Percentiles rank a stretch among this genome's conserved stretches.
These are phyloP conservation scores for Dipodomys spectabilis DNA, from an alignment of 2,113 vertebrate species.

Conservation along the genomic window DNA sequence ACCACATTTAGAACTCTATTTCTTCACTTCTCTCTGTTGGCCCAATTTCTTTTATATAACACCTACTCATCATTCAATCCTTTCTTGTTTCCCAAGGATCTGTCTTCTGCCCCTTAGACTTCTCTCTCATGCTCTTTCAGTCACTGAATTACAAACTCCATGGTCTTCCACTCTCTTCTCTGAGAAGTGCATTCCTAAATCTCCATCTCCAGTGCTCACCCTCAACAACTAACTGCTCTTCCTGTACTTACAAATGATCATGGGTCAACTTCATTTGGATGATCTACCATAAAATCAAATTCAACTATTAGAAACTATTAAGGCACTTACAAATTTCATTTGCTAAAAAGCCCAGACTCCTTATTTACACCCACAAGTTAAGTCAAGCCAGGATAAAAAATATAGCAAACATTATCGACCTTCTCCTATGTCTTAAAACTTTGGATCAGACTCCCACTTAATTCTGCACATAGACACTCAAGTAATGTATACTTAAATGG, in stretches of 20 bases:
- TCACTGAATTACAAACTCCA: background rate
- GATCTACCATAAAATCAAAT: background rate
- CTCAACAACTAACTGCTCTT: background rate
- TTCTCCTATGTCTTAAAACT: no score
- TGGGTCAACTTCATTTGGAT: background rate
- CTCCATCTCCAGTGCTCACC: background rate
- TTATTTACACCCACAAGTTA: no score
- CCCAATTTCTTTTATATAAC: background rate
- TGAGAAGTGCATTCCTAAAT: background rate
- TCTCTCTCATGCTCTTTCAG: background rate
- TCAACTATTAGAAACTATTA: background rate
- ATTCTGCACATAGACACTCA: no score
- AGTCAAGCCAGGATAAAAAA: no score
- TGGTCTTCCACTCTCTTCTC: background rate
- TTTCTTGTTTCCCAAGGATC: background rate
- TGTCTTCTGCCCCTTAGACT: background rate
- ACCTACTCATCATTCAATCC: background rate
- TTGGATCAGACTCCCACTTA: no score
- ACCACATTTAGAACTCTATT: background rate
- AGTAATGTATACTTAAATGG: no score
- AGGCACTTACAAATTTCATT: no score
- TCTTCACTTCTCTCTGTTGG: background rate
- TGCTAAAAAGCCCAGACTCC: no score
- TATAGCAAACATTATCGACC: no score
- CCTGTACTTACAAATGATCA: background rate